Base-by-base conservation (phyloP, 1,140 invertebrate genomes). In the Bicyclus anynana region DNA sequence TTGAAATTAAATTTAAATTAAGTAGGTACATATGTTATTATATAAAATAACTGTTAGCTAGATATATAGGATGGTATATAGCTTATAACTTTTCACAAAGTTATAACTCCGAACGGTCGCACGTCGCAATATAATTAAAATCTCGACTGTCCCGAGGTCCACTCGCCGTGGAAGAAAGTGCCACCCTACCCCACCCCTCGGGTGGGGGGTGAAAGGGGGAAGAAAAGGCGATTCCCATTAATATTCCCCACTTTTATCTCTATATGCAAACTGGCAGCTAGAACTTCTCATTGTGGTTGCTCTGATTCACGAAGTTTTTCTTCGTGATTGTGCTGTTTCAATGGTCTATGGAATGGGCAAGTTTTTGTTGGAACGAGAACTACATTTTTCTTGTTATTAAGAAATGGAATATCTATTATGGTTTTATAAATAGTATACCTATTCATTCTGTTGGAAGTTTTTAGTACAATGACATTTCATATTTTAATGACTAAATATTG, bases 211-310 rank as follows among this genome's bases (percentile, higher is more conserved):
- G 13, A 27, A 16, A 51, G 49, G 29, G 35, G 53, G 57, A 64
- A 59, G 53, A 65, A 59, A 48, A 52, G 77, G 73, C 73, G 72
- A 76, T 77, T 72, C 81, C 81, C 83, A 88, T 88, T 88, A 88
- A 88, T 88, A 88, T 88, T 85, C 84, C 77, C 83, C 80, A 83
- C 80, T 85, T 87, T 87, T 88, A 88, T 88, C 85, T 88, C 83
- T 88, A 88, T 88, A 88, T 88, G 85, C 85, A 88, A 88, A 88
- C 85, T 85, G 83, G 85, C 83, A 83, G 77, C 72, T 73, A 72
- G 71, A 82, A 87, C 74, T 78, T 72, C 76, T 70, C 83, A 86
- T 85, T 88, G 84, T 88, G 80, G 77, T 73, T 69, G 69, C 69
- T 70, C 75, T 78, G 79, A 84, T 87, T 87, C 80, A 54, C 65